Conservation (phyloP, 2,113 vertebrate genomes). For the Brachypteracias leptosomus region DNA sequence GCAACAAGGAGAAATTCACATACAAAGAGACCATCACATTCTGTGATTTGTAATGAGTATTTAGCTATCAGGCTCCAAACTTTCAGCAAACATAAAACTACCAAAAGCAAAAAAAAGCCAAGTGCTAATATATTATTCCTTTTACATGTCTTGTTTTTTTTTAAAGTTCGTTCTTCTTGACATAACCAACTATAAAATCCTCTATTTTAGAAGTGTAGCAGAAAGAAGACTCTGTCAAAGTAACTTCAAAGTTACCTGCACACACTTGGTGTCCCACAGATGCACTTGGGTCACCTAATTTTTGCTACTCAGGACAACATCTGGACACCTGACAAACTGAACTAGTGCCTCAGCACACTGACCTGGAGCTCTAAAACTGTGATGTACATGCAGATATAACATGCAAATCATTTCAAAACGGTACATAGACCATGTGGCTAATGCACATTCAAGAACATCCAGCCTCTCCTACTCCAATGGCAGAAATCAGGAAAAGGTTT, state of each 20-base stretch:
- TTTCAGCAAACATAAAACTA: not conserved
- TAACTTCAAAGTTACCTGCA: not conserved
- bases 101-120: not conserved
- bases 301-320: not conserved
- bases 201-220: not conserved
- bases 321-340: not conserved
- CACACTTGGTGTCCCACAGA: not conserved
- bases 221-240: not conserved
- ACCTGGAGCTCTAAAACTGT: not conserved
- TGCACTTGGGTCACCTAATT: not conserved
- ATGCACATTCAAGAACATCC: not conserved
- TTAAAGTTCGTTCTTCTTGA: not conserved
- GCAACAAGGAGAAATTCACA: not conserved
- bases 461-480: not conserved
- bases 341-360: not conserved
- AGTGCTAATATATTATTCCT: not conserved
- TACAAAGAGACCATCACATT: not conserved
- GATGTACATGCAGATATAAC: not conserved
- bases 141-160: not conserved
- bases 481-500: not conserved
- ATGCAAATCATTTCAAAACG: not conserved
- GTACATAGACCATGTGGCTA: rapidly evolving
- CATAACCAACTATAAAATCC: not conserved
- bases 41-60: not conserved
- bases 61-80: not conserved